A percentile compares a stretch with the other conserved stretches of the same genome.
Evolutionary conservation across 2,113 vertebrate genomes (phyloP).

Genomic region (Hipposideros armiger): DNA sequence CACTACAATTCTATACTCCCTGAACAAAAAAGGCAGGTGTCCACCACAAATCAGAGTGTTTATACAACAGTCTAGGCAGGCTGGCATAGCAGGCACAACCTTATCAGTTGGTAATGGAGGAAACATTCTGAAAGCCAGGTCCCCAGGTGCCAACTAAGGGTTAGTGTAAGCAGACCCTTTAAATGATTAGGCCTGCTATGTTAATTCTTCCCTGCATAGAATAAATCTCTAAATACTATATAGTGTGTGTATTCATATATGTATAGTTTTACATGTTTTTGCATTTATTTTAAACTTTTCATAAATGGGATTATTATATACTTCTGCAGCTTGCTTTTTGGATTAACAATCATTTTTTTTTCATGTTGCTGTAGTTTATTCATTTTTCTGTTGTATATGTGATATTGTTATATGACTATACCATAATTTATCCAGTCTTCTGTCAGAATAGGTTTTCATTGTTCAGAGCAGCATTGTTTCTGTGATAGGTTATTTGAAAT

Average conservation of each 20-base stretch:
- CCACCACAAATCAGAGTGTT: background rate
- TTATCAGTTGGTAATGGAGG: background rate
- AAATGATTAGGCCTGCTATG: background rate
- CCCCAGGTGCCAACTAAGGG: background rate
- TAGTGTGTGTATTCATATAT: background rate
- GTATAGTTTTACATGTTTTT: background rate
- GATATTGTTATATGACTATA: background rate
- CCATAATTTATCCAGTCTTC: background rate
- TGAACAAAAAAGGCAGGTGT: background rate
- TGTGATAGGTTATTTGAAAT: background rate
- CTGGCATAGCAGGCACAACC: background rate
- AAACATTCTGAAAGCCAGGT: background rate
- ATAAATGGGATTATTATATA: background rate
- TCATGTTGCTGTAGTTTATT: slow-evolving; percentile 4
- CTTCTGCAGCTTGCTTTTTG: slow-evolving; percentile 13
- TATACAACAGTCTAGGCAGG: background rate
- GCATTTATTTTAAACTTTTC: background rate
- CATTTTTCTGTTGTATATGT: background rate
- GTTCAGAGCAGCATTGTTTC: background rate
- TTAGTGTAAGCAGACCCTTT: background rate
- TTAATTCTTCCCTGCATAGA: background rate
- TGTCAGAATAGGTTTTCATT: background rate
- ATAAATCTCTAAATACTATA: background rate
- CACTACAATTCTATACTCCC: background rate
- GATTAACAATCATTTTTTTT: background rate